phyloP scores from a whole-genome alignment of 2,797 vertebrate species.

The Onychomys leucogaster region DNA sequence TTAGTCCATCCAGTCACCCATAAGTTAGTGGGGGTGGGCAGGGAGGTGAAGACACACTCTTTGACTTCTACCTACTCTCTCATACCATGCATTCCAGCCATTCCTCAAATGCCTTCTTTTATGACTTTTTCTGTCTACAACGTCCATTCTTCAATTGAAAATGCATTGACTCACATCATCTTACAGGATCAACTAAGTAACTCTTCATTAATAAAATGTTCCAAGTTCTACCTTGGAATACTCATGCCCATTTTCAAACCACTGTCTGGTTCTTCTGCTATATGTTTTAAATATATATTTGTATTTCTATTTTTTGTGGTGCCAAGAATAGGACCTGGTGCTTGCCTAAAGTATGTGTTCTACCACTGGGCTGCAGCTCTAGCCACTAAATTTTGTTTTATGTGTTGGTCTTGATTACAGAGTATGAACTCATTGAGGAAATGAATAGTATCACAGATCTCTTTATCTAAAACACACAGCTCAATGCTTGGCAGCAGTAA shows the following conservation, averaged over 20 bases:
- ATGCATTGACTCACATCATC: neutral
- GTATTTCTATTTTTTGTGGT: neutral
- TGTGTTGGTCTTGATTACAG: neutral
- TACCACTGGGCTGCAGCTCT: neutral
- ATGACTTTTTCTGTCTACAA: neutral
- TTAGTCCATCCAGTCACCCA: neutral
- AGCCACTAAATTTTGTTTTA: neutral
- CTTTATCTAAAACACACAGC: neutral
- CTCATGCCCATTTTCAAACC: neutral
- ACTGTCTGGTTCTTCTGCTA: neutral
- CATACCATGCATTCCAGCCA: neutral
- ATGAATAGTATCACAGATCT: neutral
- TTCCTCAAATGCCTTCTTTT: neutral
- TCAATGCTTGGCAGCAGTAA: neutral
- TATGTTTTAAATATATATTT: neutral
- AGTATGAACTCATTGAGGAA: neutral
- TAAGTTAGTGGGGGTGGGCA: neutral
- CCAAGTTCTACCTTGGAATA: neutral
- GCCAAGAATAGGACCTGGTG: no score
- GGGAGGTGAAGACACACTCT: neutral
- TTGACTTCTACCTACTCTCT: neutral
- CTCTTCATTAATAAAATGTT: constrained; percentile 41
- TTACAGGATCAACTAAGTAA: constrained; percentile 29
- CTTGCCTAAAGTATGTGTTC: neutral
- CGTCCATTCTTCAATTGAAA: neutral